Conservation (phyloP, 2,113 vertebrate species). For the Ranitomeya variabilis region DNA sequence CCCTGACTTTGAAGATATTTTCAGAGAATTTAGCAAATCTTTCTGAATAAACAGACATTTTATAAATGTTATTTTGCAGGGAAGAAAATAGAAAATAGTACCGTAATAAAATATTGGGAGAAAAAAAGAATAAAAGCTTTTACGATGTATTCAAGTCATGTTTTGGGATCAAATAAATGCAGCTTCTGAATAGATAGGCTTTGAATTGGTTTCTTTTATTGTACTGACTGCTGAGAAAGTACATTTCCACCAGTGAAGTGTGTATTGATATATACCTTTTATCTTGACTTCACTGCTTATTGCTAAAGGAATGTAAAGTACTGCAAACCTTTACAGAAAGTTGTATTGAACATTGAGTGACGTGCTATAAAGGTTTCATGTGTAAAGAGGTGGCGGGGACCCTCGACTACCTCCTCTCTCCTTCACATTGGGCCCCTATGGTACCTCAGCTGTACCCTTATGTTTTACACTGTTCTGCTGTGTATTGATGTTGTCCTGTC, state of each 20-base stretch:
- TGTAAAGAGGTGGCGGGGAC: background rate
- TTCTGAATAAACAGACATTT: background rate
- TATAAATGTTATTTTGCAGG: background rate
- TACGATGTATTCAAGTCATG: background rate
- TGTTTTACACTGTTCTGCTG: too few species aligned
- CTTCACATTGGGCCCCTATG: background rate
- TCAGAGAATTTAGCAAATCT: too few species aligned
- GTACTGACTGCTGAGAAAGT: background rate
- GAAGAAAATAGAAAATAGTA: background rate
- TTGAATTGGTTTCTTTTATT: slow-evolving; percentile 26
- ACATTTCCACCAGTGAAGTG: slow-evolving; percentile 1
- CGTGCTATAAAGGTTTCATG: background rate
- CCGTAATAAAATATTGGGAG: background rate
- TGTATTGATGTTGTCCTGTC: too few species aligned
- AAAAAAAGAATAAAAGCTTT: background rate
- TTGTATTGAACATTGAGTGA: background rate
- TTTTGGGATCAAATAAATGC: slow-evolving; percentile 11
- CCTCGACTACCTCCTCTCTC: background rate
- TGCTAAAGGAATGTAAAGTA: slow-evolving; percentile 15
- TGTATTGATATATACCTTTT: slow-evolving; percentile 26
- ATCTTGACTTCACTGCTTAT: slow-evolving; percentile 13
- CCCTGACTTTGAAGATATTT: too few species aligned
- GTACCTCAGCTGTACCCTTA: too few species aligned
- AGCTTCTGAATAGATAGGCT: background rate
- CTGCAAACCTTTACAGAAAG: slow-evolving; percentile 9